Percentiles rank a stretch among this genome's conserved stretches.
These are phyloP conservation scores for Okapia johnstoni DNA, from an alignment of 2,113 vertebrate genomes.

Conservation along the genomic window DNA sequence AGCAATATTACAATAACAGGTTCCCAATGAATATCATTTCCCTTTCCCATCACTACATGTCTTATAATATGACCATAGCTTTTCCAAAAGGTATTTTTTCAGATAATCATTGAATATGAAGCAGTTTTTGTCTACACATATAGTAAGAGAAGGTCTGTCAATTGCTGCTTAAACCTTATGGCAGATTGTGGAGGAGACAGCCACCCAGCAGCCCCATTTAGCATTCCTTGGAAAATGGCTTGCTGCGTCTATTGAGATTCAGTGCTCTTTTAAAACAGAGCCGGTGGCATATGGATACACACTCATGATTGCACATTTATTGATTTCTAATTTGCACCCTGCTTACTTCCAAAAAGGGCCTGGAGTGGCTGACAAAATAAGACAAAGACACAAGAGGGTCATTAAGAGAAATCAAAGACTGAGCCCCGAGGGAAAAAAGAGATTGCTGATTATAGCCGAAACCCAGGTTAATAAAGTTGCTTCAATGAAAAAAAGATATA, in stretches of 20 bases:
- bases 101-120: not conserved
- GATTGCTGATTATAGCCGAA: slow-evolving; percentile 32
- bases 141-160: not conserved
- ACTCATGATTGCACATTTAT: slow-evolving; percentile 53
- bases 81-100: not conserved
- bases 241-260: not conserved
- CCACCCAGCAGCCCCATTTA: not conserved
- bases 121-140: not conserved
- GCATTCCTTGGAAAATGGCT: not conserved
- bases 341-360: slow-evolving; percentile 60
- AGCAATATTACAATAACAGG: not conserved
- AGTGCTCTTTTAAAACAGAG: slow-evolving; percentile 21
- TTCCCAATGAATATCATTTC: not conserved
- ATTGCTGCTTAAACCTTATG: not conserved
- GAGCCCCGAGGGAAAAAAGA: slow-evolving; percentile 54
- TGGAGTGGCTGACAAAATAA: slow-evolving; percentile 56
- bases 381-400: slow-evolving; percentile 66
- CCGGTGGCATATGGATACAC: slow-evolving; percentile 38
- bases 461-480: slow-evolving; percentile 47
- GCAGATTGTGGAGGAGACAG: not conserved
- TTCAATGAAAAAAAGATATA: not conserved
- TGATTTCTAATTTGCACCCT: slow-evolving; percentile 68
- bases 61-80: not conserved
- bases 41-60: not conserved
- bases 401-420: slow-evolving; percentile 72